phyloP scores from a whole-genome alignment of 2,888 invertebrate genomes.

The Macrophya annulata region DNA sequence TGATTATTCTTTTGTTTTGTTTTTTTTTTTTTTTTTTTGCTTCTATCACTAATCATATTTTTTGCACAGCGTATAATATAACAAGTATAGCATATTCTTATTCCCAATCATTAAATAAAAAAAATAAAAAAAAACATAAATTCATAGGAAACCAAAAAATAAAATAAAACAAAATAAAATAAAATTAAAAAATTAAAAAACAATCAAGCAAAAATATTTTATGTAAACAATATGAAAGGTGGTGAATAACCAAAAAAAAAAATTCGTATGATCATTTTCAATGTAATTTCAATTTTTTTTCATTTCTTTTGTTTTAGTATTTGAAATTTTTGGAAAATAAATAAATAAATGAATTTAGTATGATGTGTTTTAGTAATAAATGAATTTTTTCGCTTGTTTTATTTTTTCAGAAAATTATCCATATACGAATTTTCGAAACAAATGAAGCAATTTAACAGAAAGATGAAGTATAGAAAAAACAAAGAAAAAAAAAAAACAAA shows the following conservation, averaged over 20 bases:
- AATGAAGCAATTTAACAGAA: not conserved
- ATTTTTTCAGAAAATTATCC: not conserved
- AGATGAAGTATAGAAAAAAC: not conserved
- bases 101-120: not conserved
- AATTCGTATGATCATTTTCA: not conserved
- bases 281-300: not conserved
- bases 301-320: not conserved
- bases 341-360: not conserved
- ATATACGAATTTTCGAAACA: not conserved
- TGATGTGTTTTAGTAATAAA: not conserved
- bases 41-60: not conserved
- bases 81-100: not conserved
- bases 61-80: not conserved
- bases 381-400: too few species aligned
- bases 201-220: not conserved
- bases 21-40: not conserved
- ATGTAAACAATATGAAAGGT: not conserved
- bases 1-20: constrained; percentile 11
- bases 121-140: not conserved
- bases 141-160: too few species aligned
- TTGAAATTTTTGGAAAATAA: not conserved
- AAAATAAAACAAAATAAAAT: not conserved
- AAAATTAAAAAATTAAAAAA: not conserved
- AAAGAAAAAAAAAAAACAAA: not conserved
- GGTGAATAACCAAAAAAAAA: not conserved